Conservation (phyloP, 2,113 vertebrate genomes). For the Pelodiscus sinensis region DNA sequence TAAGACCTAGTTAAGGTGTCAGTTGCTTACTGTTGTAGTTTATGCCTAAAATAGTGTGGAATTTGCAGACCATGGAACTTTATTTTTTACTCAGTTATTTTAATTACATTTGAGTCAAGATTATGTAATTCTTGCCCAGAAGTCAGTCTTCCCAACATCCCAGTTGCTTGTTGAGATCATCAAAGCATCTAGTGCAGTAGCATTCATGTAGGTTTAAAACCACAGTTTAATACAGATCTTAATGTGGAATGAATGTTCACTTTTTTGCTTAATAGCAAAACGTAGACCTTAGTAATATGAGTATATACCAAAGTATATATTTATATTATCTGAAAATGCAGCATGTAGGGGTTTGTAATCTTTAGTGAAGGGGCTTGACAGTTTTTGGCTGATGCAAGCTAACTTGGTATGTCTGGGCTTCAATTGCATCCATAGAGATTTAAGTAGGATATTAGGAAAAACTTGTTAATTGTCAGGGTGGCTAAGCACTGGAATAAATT, state of each 20-base stretch:
- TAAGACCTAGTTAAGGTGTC: not conserved
- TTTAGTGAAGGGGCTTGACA: not conserved
- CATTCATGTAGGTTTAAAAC: not conserved
- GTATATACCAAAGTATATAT: not conserved
- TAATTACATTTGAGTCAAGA: not conserved
- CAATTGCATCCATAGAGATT: too few species aligned
- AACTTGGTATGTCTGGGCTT: not conserved
- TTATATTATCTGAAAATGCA: not conserved
- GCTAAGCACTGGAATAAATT: too few species aligned
- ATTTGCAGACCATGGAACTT: not conserved
- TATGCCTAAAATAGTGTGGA: not conserved
- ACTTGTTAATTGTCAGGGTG: too few species aligned
- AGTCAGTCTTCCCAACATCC: not conserved
- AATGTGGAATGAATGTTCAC: not conserved
- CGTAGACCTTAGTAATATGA: not conserved
- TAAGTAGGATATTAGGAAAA: too few species aligned
- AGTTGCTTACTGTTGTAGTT: not conserved
- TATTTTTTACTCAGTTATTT: rapidly evolving
- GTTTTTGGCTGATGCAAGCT: not conserved
- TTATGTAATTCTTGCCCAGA: not conserved
- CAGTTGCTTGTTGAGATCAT: not conserved
- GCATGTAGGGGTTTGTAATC: not conserved
- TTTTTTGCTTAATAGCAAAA: not conserved
- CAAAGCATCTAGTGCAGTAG: not conserved
- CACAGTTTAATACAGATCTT: not conserved